Evolutionary conservation across 2,797 vertebrate genomes (phyloP), one percentile per base, ranked within the genome.

Genomic region (Potorous gilbertii): DNA sequence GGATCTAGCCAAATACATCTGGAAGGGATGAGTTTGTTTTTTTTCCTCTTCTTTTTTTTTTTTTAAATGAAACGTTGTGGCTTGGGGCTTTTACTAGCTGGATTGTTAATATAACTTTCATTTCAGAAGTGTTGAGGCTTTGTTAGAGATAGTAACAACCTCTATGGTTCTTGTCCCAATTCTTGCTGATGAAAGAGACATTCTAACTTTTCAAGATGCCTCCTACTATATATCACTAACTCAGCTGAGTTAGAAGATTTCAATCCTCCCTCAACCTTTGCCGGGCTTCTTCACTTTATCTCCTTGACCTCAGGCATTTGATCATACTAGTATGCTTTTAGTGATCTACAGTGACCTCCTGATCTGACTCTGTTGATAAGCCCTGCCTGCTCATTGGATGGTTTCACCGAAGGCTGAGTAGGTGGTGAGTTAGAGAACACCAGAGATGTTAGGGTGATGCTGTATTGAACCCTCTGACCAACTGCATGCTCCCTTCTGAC

Each of bases 111-210:
- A 29, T 90, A 52, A 90, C 31, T 92, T 93, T 54, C 92, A 55
- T 54, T 59, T 93, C 40, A 92, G 3, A 55, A 55, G 54, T 21
- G 95, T 54, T 74, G 94, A 91, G 52, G 21, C 52, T 94, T 94
- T 66, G 28, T 94, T 55, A 56, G 1, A 74, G 92, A 56, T 27
- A 90, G 46, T 27, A 54, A 13, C 56, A 91, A 57, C 34, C 9
- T 93, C 3, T 56, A 14, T 55, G 54, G 2, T 94, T 90, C 27
- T 95, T 46, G n/a, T 81, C 21, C 4, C 3, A 66, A 18, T 93
- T 92, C 56, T 55, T 9, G 24, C 5, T 89, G 31, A 89, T 91
- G 59, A 57, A 56, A 93, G 54, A 87, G 55, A n/a, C 4, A 55
- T 87, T 95, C 31, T 57, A 50, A 81, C n/a, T 55, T 87, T 90